Evolutionary conservation across 1,140 invertebrate genomes (phyloP).

Genomic region (Drosophila navojoa): DNA sequence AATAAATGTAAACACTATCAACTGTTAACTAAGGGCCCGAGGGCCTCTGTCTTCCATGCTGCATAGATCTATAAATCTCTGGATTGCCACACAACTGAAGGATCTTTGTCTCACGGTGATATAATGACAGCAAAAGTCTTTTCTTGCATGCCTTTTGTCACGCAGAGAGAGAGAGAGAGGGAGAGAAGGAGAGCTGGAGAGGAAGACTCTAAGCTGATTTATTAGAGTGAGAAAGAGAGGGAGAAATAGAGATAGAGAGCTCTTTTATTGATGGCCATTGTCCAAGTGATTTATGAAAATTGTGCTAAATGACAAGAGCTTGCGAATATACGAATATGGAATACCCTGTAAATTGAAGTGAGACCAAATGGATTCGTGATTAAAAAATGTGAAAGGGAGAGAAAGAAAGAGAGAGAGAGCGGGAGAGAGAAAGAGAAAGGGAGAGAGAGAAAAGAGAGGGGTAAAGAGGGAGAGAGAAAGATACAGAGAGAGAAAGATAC

Average conservation of each 20-base stretch:
- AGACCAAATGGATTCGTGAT: too few relatives aligned
- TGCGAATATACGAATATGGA: background rate
- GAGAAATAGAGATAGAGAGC: too few relatives aligned
- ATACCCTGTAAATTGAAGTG: background rate
- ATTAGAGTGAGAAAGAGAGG: too few relatives aligned
- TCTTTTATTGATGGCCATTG: background rate
- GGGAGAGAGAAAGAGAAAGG: too few relatives aligned
- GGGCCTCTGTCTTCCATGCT: background rate
- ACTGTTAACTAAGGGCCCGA: slow-evolving; percentile 6
- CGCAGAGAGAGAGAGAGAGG: too few relatives aligned
- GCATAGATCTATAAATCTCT: background rate
- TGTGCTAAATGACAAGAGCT: background rate
- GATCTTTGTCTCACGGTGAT: slow-evolving; percentile 2
- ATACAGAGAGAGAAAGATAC: too few relatives aligned
- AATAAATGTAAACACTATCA: slow-evolving; percentile 34
- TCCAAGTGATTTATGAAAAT: background rate
- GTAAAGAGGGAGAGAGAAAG: too few relatives aligned
- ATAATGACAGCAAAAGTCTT: background rate
- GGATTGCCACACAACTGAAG: background rate
- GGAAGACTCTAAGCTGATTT: background rate
- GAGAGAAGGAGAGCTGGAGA: too few relatives aligned
- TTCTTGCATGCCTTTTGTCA: background rate
- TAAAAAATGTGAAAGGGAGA: too few relatives aligned
- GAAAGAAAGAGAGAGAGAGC: too few relatives aligned
- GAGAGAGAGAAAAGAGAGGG: too few relatives aligned